Evolutionary conservation across 1,140 invertebrate species (phyloP), one percentile per base, ranked within the genome.

Genomic region (Lethrus apterus): DNA sequence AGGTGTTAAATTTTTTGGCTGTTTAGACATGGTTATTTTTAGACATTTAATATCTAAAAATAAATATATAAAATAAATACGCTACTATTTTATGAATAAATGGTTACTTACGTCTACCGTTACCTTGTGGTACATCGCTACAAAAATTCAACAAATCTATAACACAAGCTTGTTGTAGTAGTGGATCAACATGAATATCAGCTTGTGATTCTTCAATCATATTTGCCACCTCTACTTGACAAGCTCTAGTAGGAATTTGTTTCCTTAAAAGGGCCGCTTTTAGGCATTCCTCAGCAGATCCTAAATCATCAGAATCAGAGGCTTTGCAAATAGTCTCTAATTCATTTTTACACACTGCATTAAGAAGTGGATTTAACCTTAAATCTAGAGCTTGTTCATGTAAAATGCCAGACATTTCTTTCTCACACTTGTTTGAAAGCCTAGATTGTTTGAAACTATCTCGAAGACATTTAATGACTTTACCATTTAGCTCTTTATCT

Each of bases 341-440:
- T 66, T 81, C 79, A n/a, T 73, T 72, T 59, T 75, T 73, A 55
- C 92, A 96, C 30, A 88, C 73, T 31, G 80, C 79, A 31, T 80
- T 78, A 9, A 94, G 70, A 2, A 90, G 68, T 8, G 89, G 86
- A 74, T 94, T 91, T 26, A 91, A 68, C 59, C 84, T 80, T 60
- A 90, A 88, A 71, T 94, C 89, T 17, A 90, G 65, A 2, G 89
- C 89, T 56, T 89, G 84, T 62, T 93, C 89, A 65, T 85, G 80
- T 24, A 94, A 74, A 38, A 93, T 78, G 51, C 77, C 77, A 4
- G 81, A 74, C 65, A 97, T 78, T 70, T 93, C 83, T 56, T 80
- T 77, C 57, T 89, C 82, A 66, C 93, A 96, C 15, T 75, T 70
- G n/a, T 69, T 60, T 4, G 80, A 79, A 10, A 91, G 62, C 62